These are phyloP conservation scores for Leptobrachium leishanense DNA, from an alignment of 2,113 vertebrate species.

Conservation along the genomic window DNA sequence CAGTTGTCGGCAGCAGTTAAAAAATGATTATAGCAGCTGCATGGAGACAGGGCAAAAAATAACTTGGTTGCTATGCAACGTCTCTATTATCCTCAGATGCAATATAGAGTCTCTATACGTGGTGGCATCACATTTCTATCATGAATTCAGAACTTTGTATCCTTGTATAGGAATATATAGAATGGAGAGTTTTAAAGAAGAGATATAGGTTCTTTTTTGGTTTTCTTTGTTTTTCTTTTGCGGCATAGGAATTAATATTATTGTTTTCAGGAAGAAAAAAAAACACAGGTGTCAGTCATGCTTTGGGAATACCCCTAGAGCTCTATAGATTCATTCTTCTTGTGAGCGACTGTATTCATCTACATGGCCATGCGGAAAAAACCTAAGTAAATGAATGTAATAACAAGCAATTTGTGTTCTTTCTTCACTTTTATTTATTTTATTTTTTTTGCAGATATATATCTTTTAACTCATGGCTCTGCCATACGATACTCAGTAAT, in stretches of 20 bases:
- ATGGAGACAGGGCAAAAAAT: constrained; percentile 48
- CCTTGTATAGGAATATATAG: constrained; percentile 47
- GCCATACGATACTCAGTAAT: constrained; percentile 26
- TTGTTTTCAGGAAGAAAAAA: constrained; percentile 1
- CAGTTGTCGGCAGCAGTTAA: constrained; percentile 32
- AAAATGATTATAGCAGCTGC: constrained; percentile 37
- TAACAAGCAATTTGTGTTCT: constrained; percentile 14
- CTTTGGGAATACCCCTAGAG: constrained; percentile 11
- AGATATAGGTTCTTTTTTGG: constrained; percentile 12
- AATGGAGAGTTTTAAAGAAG: constrained; percentile 26
- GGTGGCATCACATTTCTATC: constrained; percentile 46
- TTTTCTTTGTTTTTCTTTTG: neutral
- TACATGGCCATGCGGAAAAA: constrained; percentile 32
- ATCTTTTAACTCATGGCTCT: constrained; percentile 33
- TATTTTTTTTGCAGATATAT: constrained; percentile 20
- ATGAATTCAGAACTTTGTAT: constrained; percentile 45
- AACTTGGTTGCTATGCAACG: constrained; percentile 49
- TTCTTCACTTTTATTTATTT: neutral
- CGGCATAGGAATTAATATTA: constrained; percentile 27
- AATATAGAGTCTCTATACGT: constrained; percentile 44
- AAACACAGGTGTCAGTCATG: neutral
- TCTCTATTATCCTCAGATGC: constrained; percentile 49
- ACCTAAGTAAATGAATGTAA: constrained; percentile 26
- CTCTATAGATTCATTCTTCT: constrained; percentile 10
- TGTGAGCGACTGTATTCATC: constrained; percentile 8